Conservation (phyloP, 1,140 invertebrate species). For the Potamilus streckersoni region DNA sequence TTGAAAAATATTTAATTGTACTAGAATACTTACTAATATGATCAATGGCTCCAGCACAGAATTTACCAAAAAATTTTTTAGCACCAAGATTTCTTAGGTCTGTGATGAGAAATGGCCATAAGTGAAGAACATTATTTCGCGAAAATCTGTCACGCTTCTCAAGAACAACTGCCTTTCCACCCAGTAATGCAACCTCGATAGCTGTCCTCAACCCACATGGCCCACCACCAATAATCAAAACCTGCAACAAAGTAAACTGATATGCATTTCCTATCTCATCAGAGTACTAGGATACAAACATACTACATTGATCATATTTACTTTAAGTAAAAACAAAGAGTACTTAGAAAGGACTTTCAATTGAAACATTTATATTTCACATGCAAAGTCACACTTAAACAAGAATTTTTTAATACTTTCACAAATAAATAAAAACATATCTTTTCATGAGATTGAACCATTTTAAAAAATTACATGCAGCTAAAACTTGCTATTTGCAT, state of each 20-base stretch:
- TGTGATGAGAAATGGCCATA: conserved; percentile 99
- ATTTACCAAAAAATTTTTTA: conserved; percentile 99
- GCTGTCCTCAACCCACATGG: conserved; percentile 95
- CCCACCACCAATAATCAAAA: conserved; percentile 91
- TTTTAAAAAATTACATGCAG: too few relatives aligned
- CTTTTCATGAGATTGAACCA: too few relatives aligned
- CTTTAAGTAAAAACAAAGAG: too few relatives aligned
- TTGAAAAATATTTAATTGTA: too few relatives aligned
- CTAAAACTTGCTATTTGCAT: too few relatives aligned
- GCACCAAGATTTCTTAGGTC: conserved; percentile 94
- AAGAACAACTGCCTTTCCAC: conserved; percentile 78
- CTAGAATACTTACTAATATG: conserved; percentile 85
- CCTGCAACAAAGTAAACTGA: conserved; percentile 45
- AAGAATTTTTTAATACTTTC: too few relatives aligned
- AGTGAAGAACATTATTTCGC: conserved; percentile 96
- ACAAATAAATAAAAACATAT: too few relatives aligned
- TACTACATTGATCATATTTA: too few relatives aligned
- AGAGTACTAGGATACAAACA: too few relatives aligned
- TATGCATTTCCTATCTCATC: not conserved
- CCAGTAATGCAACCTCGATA: conserved; percentile 96
- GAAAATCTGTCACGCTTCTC: conserved; percentile 68
- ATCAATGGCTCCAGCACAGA: conserved; percentile 98
- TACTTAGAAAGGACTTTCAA: too few relatives aligned
- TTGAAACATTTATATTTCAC: too few relatives aligned
- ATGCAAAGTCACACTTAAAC: too few relatives aligned